A percentile compares a stretch with the other conserved stretches of the same genome.
Evolutionary conservation across 2,113 vertebrate species (phyloP).

Genomic region (Perca flavescens): DNA sequence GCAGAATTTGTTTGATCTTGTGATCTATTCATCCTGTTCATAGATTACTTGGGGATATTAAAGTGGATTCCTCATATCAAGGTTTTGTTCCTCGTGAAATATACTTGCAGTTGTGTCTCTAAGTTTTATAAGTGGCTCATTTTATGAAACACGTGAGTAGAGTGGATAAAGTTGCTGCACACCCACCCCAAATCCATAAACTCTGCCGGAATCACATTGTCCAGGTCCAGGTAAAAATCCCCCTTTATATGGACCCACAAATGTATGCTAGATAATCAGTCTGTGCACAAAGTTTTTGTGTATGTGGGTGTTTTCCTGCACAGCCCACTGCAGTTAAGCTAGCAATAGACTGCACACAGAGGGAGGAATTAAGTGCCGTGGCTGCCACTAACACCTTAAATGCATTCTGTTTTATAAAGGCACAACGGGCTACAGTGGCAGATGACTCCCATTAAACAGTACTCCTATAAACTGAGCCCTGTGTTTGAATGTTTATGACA

Average conservation of each 20-base stretch:
- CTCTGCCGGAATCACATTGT: slow-evolving; percentile 34
- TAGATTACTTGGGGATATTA: slow-evolving; percentile 56
- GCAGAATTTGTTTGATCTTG: slow-evolving; percentile 57
- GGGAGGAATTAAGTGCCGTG: slow-evolving; percentile 47
- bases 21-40: slow-evolving; percentile 48
- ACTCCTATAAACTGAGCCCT: slow-evolving; percentile 40
- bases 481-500: slow-evolving; percentile 64
- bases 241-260: slow-evolving; percentile 13
- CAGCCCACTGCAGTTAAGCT: slow-evolving; percentile 33
- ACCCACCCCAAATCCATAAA: background rate
- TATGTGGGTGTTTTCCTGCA: slow-evolving; percentile 43
- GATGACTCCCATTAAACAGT: slow-evolving; percentile 63
- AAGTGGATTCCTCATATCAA: slow-evolving; percentile 35
- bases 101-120: slow-evolving; percentile 7
- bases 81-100: slow-evolving; percentile 27
- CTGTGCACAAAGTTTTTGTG: slow-evolving; percentile 41
- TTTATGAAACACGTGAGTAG: slow-evolving; percentile 27
- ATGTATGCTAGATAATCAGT: slow-evolving; percentile 32
- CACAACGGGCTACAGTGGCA: slow-evolving; percentile 37
- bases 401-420: slow-evolving; percentile 52
- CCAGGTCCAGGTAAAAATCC: slow-evolving; percentile 5
- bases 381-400: slow-evolving; percentile 57
- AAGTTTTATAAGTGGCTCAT: slow-evolving; percentile 27
- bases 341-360: slow-evolving; percentile 44
- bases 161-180: background rate